Evolutionary conservation across 2,797 vertebrate species (phyloP).

Genomic region (Philypnodon macrostomus): DNA sequence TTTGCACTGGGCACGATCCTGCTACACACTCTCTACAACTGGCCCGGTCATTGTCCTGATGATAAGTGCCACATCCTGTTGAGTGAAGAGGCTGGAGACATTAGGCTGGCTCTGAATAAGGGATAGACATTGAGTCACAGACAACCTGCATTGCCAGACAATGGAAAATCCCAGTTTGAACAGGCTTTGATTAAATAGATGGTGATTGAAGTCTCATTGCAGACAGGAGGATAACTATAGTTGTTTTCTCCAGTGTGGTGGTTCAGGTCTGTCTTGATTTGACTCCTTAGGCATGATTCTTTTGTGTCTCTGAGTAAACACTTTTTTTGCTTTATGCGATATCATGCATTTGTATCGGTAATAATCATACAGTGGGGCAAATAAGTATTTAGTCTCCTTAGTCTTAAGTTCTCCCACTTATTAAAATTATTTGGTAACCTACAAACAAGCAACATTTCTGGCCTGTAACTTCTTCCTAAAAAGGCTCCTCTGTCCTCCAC

Average conservation of each 20-base stretch:
- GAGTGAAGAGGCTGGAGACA: constrained; percentile 58
- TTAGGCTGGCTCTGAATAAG: constrained; percentile 50
- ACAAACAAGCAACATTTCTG: no score
- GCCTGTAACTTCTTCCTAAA: no score
- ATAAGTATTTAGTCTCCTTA: neutral
- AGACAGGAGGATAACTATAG: constrained; percentile 44
- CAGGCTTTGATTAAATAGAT: constrained; percentile 61
- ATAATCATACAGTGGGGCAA: neutral
- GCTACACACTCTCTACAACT: constrained; percentile 34
- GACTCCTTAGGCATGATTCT: constrained; percentile 28
- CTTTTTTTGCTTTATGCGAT: constrained; percentile 10
- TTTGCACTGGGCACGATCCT: constrained; percentile 38
- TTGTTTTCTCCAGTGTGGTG: constrained; percentile 25
- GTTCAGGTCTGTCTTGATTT: constrained; percentile 32
- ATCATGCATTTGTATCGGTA: constrained; percentile 5
- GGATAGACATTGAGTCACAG: constrained; percentile 42
- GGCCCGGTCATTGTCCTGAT: constrained; percentile 56
- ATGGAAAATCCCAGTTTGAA: constrained; percentile 43
- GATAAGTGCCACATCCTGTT: constrained; percentile 64
- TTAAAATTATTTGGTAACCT: no score
- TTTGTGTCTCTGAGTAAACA: constrained; percentile 37
- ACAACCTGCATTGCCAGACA: constrained; percentile 45
- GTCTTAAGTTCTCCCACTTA: no score
- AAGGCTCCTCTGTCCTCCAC: no score
- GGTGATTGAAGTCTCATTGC: constrained; percentile 62